These are phyloP conservation scores for Chrysocyon brachyurus DNA, from an alignment of 2,797 vertebrate species.

Conservation along the genomic window DNA sequence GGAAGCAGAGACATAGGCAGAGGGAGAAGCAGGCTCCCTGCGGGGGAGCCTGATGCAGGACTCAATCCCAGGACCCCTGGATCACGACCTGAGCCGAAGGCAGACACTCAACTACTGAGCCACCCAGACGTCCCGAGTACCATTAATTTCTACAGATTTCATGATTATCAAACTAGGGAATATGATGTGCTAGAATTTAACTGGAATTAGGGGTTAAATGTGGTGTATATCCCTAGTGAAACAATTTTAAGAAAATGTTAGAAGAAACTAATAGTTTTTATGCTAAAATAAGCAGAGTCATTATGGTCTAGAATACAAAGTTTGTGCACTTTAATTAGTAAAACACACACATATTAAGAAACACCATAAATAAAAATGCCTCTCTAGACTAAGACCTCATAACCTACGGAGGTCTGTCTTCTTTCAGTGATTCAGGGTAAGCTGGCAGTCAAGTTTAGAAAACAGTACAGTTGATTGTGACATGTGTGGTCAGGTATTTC, in stretches of 20 bases:
- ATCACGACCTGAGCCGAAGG: too few relatives aligned
- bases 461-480: constrained; percentile 71
- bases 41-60: too few relatives aligned
- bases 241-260: constrained; percentile 29
- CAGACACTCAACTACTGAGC: too few relatives aligned
- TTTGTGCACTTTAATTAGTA: constrained; percentile 65
- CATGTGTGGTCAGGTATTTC: constrained; percentile 78
- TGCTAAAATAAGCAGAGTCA: constrained; percentile 43
- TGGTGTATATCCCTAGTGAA: constrained; percentile 6
- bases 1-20: too few relatives aligned
- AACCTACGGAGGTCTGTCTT: constrained; percentile 24
- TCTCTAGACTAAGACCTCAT: constrained; percentile 38
- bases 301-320: not conserved
- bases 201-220: not conserved
- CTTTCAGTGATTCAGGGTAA: constrained; percentile 49
- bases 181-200: not conserved
- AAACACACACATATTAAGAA: constrained; percentile 56
- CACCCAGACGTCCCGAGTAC: too few relatives aligned
- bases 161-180: not conserved
- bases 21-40: too few relatives aligned
- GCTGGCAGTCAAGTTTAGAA: constrained; percentile 64
- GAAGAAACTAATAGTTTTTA: constrained; percentile 39
- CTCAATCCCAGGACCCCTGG: too few relatives aligned
- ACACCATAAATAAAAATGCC: constrained; percentile 41
- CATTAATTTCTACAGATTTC: not conserved